Evolutionary conservation across 53 echinoderm and acorn worm genomes (phyloP).

Genomic region (Arbacia lixula): DNA sequence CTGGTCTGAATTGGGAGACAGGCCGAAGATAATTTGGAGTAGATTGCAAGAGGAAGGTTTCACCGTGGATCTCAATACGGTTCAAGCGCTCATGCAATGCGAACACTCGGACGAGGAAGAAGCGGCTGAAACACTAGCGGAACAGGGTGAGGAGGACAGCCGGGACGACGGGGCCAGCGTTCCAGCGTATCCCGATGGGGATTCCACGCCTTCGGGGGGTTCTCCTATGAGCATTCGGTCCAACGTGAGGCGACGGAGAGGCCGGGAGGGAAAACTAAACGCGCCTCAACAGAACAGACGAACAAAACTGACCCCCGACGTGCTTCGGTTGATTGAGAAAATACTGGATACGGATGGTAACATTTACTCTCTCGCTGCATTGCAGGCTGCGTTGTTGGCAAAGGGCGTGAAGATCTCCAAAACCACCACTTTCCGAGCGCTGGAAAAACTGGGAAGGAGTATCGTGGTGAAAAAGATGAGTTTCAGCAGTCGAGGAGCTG

Average conservation of each 20-base stretch:
- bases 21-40: constrained; percentile 46
- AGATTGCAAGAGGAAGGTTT: constrained; percentile 55
- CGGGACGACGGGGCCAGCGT: constrained; percentile 21
- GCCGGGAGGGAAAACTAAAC: not conserved
- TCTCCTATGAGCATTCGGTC: not conserved
- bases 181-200: constrained; percentile 4
- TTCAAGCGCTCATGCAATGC: constrained; percentile 43
- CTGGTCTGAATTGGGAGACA: constrained; percentile 54
- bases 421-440: constrained; percentile 75
- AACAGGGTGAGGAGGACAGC: not conserved
- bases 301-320: constrained; percentile 69
- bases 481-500: not conserved
- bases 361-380: constrained; percentile 35
- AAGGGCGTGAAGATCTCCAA: constrained; percentile 73
- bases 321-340: constrained; percentile 63
- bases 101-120: constrained; percentile 23
- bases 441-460: constrained; percentile 70
- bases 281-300: constrained; percentile 48
- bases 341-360: constrained; percentile 48
- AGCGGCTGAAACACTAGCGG: constrained; percentile 16
- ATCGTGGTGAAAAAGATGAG: constrained; percentile 72
- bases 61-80: constrained; percentile 58
- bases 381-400: constrained; percentile 45
- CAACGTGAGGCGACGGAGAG: not conserved
- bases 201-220: not conserved